Evolutionary conservation across 2,888 invertebrate species (phyloP).

Genomic region (Alloplasta piceator): DNA sequence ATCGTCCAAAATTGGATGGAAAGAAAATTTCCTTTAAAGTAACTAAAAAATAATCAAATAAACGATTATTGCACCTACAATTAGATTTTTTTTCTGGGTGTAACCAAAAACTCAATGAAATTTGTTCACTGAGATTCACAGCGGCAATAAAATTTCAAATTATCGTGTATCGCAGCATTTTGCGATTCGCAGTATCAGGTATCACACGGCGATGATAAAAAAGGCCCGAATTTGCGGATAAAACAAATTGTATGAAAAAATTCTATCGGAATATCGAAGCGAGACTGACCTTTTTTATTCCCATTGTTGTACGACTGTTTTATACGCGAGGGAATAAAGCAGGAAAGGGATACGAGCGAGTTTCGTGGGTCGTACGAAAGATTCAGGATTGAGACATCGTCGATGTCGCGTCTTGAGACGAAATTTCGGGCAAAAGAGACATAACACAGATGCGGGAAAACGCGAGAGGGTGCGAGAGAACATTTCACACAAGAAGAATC

Average conservation of each 20-base stretch:
- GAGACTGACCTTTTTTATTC: not conserved
- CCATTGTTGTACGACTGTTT: too few relatives aligned
- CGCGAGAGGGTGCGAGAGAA: conserved; percentile 21
- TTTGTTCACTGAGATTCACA: conserved; percentile 46
- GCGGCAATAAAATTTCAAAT: conserved; percentile 28
- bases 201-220: not conserved
- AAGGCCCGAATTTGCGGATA: conserved; percentile 6
- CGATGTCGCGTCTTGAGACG: conserved; percentile 30
- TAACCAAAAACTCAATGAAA: conserved; percentile 53
- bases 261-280: conserved; percentile 41
- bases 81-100: too few relatives aligned
- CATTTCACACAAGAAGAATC: conserved; percentile 23
- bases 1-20: too few relatives aligned
- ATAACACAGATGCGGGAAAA: conserved; percentile 3
- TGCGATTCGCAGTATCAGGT: conserved; percentile 5
- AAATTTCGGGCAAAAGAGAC: conserved; percentile 34
- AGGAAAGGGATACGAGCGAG: not conserved
- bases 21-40: too few relatives aligned
- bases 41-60: too few relatives aligned
- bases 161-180: conserved; percentile 21
- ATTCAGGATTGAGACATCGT: conserved; percentile 31
- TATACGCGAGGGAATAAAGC: too few relatives aligned
- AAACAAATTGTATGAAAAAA: too few relatives aligned
- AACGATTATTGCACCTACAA: too few relatives aligned
- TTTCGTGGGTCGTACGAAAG: conserved; percentile 22